Evolutionary conservation across 2,888 invertebrate species (phyloP), one percentile per base, ranked within the genome.

Genomic region (Bellardia bayeri): DNA sequence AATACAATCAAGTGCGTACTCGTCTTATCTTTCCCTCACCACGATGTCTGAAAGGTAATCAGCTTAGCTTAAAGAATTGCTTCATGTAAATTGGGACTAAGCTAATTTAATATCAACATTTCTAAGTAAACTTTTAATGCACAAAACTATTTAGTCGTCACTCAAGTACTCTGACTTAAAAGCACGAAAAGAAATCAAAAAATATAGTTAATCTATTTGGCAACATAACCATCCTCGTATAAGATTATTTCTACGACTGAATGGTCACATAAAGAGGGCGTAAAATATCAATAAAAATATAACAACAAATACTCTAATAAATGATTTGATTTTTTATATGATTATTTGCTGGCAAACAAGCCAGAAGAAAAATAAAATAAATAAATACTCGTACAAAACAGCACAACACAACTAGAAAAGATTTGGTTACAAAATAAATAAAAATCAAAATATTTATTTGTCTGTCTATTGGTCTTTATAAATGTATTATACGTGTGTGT

Each of bases 271-370:
- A 64, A 71, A 72, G 72, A 23, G 40, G 80, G 68, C 74, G 49
- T 74, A 82, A 82, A 74, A 79, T 82, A 79, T 85, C 75, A 85
- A 87, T 87, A 87, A 85, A 82, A 82, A 63, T 49, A 45, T 23
- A 40, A 49, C 33, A 69, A 64, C 37, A 86, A 56, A 64, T 63
- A 56, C 56, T 75, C 40, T 82, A 71, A 87, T 71, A 85, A 82
- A 87, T 87, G 82, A 87, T 87, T 79, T 79, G 82, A 85, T 85
- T 85, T 82, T n/a, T 82, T 75, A 82, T 87, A 82, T 79, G 8
- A 63, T 64, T 82, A 81, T 63, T 71, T 83, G 61, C 64, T 68
- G n/a, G 72, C 54, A 79, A 56, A 71, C 45, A 68, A 61, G 54
- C 14, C 11, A 30, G 68, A n/a, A 58, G 49, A 75, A 63, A 42